A percentile compares a stretch with the other conserved stretches of the same genome.
Evolutionary conservation across 2,797 vertebrate species (phyloP).

Genomic region (Limosa lapponica): DNA sequence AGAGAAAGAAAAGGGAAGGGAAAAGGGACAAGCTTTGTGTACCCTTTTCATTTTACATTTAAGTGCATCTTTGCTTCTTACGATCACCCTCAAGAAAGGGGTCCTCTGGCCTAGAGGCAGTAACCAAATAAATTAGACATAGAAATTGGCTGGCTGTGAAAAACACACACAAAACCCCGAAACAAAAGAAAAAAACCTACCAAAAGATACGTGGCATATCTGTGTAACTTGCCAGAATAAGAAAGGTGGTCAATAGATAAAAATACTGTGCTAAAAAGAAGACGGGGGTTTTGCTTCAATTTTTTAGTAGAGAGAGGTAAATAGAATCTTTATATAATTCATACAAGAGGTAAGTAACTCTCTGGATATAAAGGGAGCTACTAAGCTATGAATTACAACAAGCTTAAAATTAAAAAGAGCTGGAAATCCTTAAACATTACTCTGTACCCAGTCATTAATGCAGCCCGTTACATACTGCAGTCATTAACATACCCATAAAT

Average conservation of each 20-base stretch:
- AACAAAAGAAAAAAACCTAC: neutral
- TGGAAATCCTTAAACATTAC: neutral
- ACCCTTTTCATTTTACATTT: neutral
- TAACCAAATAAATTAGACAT: neutral
- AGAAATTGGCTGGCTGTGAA: neutral
- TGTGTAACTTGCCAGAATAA: neutral
- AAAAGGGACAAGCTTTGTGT: neutral
- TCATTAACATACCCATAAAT: neutral
- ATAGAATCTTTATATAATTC: neutral
- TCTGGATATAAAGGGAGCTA: neutral
- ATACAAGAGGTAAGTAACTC: neutral
- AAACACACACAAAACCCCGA: neutral
- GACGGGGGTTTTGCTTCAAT: accelerated
- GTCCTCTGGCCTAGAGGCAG: neutral
- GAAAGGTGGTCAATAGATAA: neutral
- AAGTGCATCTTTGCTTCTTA: neutral
- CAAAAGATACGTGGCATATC: neutral
- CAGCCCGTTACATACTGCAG: neutral
- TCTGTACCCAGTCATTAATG: neutral
- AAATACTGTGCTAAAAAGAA: neutral
- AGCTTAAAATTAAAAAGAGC: neutral
- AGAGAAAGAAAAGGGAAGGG: neutral
- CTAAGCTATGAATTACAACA: neutral
- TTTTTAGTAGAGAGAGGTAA: neutral
- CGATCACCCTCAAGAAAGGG: neutral